Evolutionary conservation across 2,888 invertebrate genomes (phyloP).

Genomic region (Nudaria mundana): DNA sequence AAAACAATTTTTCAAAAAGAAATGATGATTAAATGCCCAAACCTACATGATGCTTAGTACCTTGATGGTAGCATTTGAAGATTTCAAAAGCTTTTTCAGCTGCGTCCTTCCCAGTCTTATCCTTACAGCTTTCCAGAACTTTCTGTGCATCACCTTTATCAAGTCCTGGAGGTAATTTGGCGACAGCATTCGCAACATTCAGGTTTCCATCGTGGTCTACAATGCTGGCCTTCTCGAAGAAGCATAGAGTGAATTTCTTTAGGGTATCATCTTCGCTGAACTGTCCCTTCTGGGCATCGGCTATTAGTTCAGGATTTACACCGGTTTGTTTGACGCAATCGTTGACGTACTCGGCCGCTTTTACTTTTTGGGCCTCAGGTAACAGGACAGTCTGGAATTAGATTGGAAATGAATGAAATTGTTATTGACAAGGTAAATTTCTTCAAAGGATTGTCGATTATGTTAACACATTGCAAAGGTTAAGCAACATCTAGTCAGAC

Average conservation of each 20-base stretch:
- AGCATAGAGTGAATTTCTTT: slow-evolving; percentile 70
- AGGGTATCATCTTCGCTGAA: slow-evolving; percentile 60
- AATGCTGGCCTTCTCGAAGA: slow-evolving; percentile 67
- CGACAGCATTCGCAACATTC: slow-evolving; percentile 60
- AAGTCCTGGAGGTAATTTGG: slow-evolving; percentile 60
- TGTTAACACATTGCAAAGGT: too few relatives aligned
- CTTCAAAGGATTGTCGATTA: too few relatives aligned
- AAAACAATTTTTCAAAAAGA: too few relatives aligned
- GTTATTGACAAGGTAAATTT: too few relatives aligned
- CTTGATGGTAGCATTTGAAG: slow-evolving; percentile 67
- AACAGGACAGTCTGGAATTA: slow-evolving; percentile 54
- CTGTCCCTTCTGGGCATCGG: slow-evolving; percentile 63
- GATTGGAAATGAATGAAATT: too few relatives aligned
- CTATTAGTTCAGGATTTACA: slow-evolving; percentile 52
- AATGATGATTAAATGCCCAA: slow-evolving; percentile 12
- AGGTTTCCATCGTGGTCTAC: slow-evolving; percentile 56
- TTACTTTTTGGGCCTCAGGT: slow-evolving; percentile 51
- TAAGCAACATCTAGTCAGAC: too few relatives aligned
- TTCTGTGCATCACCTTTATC: slow-evolving; percentile 58
- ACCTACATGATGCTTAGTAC: slow-evolving; percentile 54
- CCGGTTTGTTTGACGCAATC: slow-evolving; percentile 62
- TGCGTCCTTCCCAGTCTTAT: slow-evolving; percentile 54
- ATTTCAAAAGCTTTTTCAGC: slow-evolving; percentile 65
- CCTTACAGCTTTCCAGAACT: slow-evolving; percentile 62
- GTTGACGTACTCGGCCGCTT: slow-evolving; percentile 40